These are phyloP conservation scores for Drosophila mercatorum DNA, from an alignment of 2,888 invertebrate species.

Conservation along the genomic window DNA sequence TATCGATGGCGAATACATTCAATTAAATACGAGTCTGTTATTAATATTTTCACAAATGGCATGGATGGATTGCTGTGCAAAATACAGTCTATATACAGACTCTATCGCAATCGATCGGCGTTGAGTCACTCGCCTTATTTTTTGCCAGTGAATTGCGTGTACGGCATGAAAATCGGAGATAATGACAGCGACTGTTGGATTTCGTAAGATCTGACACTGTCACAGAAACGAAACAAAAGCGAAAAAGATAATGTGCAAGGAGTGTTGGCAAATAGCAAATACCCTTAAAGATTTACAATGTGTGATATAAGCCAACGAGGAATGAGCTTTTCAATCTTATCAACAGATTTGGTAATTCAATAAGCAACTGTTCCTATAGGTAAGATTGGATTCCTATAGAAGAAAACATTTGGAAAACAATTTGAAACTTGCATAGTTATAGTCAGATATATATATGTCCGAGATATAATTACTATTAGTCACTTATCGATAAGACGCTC, in stretches of 20 bases:
- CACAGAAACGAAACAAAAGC: constrained; percentile 8
- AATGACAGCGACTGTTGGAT: constrained; percentile 53
- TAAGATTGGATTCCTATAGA: background rate
- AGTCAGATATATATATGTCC: background rate
- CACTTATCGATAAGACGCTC: too few species aligned
- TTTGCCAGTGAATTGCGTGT: constrained; percentile 46
- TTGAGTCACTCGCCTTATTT: constrained; percentile 33
- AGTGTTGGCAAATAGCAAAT: background rate
- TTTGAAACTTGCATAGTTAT: background rate
- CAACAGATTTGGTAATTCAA: background rate
- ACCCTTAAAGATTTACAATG: constrained; percentile 5
- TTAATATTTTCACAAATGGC: constrained; percentile 12
- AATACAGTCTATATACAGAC: constrained; percentile 11
- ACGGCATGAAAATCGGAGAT: constrained; percentile 59
- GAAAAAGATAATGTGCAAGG: background rate
- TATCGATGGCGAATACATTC: background rate
- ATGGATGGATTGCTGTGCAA: constrained; percentile 5
- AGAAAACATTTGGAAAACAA: background rate
- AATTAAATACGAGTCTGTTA: background rate
- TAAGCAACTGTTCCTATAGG: background rate
- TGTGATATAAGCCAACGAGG: background rate
- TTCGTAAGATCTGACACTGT: constrained; percentile 52
- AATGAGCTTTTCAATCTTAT: background rate
- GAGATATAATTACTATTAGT: too few species aligned
- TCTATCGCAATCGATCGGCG: constrained; percentile 25